phyloP scores from a whole-genome alignment of 2,888 invertebrate genomes.

The Cephus rjabovi region DNA sequence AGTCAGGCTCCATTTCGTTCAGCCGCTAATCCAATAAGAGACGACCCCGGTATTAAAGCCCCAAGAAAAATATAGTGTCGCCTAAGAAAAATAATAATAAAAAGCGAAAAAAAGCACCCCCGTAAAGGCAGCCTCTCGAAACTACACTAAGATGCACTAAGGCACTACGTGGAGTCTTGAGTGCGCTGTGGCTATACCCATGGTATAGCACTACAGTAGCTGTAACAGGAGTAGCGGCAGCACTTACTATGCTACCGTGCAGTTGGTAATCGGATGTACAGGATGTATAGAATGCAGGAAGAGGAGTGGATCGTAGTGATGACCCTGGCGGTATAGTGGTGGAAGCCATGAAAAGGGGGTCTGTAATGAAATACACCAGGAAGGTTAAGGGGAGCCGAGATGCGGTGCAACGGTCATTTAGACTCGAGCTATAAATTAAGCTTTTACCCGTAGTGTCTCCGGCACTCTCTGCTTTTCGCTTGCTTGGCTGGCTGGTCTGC shows the following conservation, averaged over 20 bases:
- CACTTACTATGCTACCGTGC: neutral
- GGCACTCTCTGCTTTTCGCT: slow-evolving; percentile 17
- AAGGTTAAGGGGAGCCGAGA: slow-evolving; percentile 40
- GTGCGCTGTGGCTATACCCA: neutral
- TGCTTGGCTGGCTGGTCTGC: neutral
- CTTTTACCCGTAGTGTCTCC: slow-evolving; percentile 33
- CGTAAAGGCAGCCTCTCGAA: neutral
- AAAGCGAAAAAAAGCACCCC: neutral
- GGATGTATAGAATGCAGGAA: neutral
- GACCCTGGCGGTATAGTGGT: neutral
- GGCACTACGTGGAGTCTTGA: neutral
- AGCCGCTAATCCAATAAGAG: neutral
- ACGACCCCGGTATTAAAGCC: neutral
- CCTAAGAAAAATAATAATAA: neutral
- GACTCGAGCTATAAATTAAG: slow-evolving; percentile 45
- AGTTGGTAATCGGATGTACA: neutral
- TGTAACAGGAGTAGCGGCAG: neutral
- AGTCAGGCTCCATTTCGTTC: neutral
- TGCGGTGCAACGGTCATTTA: slow-evolving; percentile 41
- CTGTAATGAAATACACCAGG: slow-evolving; percentile 43
- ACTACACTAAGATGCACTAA: neutral
- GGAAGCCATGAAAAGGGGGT: slow-evolving; percentile 18
- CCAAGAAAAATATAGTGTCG: neutral
- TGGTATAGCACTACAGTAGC: neutral
- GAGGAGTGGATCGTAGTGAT: neutral